phyloP scores from a whole-genome alignment of 1,140 invertebrate genomes.

The Diachasmimorpha longicaudata region DNA sequence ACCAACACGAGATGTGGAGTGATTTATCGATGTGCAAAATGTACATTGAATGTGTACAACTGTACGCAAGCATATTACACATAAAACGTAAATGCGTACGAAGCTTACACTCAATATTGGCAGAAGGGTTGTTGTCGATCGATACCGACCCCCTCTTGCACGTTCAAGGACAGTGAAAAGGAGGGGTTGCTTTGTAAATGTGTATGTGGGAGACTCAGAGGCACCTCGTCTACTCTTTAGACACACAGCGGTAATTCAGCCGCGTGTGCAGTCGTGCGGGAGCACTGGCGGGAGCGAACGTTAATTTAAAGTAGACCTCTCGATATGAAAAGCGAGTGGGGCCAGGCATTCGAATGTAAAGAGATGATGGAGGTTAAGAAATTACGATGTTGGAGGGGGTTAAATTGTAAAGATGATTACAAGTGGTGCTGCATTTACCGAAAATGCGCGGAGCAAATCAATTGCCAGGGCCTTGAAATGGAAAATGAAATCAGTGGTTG shows the following conservation, averaged over 20 bases:
- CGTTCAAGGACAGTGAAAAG: slow-evolving; percentile 19
- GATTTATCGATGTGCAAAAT: neutral
- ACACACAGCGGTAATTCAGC: neutral
- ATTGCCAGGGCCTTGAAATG: neutral
- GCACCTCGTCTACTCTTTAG: slow-evolving; percentile 9
- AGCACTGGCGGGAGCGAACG: neutral
- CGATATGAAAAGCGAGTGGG: neutral
- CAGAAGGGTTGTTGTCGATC: slow-evolving; percentile 19
- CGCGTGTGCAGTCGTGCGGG: neutral
- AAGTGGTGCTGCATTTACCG: neutral
- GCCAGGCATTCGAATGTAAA: neutral
- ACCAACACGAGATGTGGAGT: neutral
- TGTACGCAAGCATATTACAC: neutral
- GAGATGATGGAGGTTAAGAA: neutral
- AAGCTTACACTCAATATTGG: neutral
- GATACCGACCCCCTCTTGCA: neutral
- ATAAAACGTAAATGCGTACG: neutral
- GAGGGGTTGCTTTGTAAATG: neutral
- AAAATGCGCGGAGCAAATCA: neutral
- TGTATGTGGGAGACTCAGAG: neutral
- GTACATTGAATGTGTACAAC: neutral
- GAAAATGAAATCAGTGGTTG: neutral
- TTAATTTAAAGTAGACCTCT: slow-evolving; percentile 18
- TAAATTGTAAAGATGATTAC: neutral
- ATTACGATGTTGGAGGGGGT: neutral